These are phyloP conservation scores for Narcine bancroftii DNA, from an alignment of 2,113 vertebrate species.

Conservation along the genomic window DNA sequence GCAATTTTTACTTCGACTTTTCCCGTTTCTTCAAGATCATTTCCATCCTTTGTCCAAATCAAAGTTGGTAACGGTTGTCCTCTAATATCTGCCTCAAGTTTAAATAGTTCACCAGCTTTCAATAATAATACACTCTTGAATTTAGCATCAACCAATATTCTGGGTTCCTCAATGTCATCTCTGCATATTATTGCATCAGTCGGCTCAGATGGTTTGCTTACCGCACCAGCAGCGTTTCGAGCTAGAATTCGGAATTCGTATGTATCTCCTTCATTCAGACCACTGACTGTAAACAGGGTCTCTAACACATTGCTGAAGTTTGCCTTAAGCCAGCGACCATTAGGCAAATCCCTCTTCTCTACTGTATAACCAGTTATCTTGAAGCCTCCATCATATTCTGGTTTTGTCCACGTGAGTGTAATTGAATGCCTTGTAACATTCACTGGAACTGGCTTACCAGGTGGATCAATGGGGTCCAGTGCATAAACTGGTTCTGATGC, in stretches of 20 bases:
- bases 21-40: conserved; percentile 79
- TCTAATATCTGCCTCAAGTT: conserved; percentile 86
- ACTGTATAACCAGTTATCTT: conserved; percentile 94
- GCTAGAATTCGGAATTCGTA: conserved; percentile 92
- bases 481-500: conserved; percentile 83
- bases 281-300: conserved; percentile 88
- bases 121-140: conserved; percentile 79
- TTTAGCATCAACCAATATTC: conserved; percentile 86
- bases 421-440: conserved; percentile 83
- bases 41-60: conserved; percentile 90
- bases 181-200: conserved; percentile 86
- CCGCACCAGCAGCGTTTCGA: conserved; percentile 83
- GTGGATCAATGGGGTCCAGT: conserved; percentile 89
- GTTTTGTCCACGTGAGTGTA: conserved; percentile 86
- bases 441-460: conserved; percentile 78
- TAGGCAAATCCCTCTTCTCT: conserved; percentile 87
- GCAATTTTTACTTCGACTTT: conserved; percentile 81
- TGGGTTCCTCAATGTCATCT: conserved; percentile 88
- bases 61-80: conserved; percentile 85
- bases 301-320: conserved; percentile 96
- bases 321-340: conserved; percentile 87
- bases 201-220: conserved; percentile 84
- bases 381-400: conserved; percentile 93
- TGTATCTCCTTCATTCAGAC: conserved; percentile 80
- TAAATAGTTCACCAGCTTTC: conserved; percentile 87